phyloP scores from a whole-genome alignment of 1,140 invertebrate genomes.

The Palaemon carinicauda region DNA sequence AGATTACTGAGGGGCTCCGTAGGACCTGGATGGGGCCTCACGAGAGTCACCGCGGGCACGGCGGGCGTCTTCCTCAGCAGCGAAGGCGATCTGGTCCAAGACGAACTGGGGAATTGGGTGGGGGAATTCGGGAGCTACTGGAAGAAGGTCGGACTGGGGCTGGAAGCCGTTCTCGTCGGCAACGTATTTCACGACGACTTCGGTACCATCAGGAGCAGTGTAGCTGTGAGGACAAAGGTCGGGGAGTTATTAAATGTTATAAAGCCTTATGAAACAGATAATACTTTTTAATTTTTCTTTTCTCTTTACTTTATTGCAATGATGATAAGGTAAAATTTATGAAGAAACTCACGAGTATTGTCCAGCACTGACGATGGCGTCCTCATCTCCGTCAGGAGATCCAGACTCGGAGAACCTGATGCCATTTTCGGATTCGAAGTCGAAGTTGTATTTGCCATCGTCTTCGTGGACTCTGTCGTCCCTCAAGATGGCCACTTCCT shows the following conservation, averaged over 20 bases:
- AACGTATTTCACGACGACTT: background rate
- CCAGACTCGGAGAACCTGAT: slow-evolving; percentile 7
- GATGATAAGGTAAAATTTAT: no score
- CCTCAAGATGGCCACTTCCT: background rate
- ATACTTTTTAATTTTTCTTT: no score
- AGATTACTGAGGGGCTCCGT: no score
- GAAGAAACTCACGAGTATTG: background rate
- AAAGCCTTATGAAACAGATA: no score
- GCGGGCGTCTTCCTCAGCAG: background rate
- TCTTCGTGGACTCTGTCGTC: background rate
- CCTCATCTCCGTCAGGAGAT: slow-evolving; percentile 6
- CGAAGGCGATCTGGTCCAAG: slow-evolving; percentile 2
- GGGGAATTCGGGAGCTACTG: slow-evolving; percentile 71
- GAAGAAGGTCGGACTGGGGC: slow-evolving; percentile 76
- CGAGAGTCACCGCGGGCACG: background rate
- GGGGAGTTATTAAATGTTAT: no score
- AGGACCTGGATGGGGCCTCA: no score
- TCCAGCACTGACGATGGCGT: slow-evolving; percentile 3
- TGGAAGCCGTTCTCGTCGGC: slow-evolving; percentile 73
- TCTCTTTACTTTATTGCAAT: no score
- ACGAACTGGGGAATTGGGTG: slow-evolving; percentile 35
- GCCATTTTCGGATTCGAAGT: slow-evolving; percentile 7
- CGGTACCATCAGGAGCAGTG: slow-evolving; percentile 22
- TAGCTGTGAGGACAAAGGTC: background rate
- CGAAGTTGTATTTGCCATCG: slow-evolving; percentile 24